Conservation (phyloP, 2,888 invertebrate genomes). For the Agrochola lychnidis region DNA sequence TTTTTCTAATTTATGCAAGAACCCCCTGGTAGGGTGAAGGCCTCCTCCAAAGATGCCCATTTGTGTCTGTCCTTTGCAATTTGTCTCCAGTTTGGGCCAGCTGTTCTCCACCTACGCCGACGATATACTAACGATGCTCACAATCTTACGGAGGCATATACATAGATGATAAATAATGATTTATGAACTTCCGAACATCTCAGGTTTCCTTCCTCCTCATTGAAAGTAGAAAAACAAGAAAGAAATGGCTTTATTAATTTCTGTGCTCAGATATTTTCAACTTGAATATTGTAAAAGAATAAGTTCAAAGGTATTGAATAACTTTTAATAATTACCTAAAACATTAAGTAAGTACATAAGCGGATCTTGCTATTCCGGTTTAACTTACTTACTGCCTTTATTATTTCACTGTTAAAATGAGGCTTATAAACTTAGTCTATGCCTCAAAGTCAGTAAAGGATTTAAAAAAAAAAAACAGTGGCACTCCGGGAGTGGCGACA, state of each 20-base stretch:
- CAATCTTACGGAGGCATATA: no score
- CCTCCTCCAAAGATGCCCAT: no score
- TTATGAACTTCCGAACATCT: background rate
- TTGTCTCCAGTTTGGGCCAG: no score
- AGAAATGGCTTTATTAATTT: background rate
- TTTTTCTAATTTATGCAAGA: no score
- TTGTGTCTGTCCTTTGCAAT: no score
- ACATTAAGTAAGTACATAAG: constrained; percentile 30
- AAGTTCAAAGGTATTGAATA: constrained; percentile 15
- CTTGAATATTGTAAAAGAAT: constrained; percentile 17
- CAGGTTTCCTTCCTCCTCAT: background rate
- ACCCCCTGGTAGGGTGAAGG: no score
- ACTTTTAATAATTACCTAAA: constrained; percentile 29
- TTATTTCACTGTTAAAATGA: constrained; percentile 24
- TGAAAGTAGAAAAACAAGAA: constrained; percentile 1
- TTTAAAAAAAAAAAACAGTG: no score
- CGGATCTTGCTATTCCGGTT: constrained; percentile 8
- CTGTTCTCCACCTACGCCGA: no score
- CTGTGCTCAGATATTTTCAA: background rate
- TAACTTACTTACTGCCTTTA: constrained; percentile 6
- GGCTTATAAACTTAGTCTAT: background rate
- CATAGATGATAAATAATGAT: background rate
- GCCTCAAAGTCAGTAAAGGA: no score
- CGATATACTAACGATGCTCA: no score
- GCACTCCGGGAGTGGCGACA: no score